These are phyloP conservation scores for Australoheros facetus DNA, from an alignment of 2,797 vertebrate species.

Conservation along the genomic window DNA sequence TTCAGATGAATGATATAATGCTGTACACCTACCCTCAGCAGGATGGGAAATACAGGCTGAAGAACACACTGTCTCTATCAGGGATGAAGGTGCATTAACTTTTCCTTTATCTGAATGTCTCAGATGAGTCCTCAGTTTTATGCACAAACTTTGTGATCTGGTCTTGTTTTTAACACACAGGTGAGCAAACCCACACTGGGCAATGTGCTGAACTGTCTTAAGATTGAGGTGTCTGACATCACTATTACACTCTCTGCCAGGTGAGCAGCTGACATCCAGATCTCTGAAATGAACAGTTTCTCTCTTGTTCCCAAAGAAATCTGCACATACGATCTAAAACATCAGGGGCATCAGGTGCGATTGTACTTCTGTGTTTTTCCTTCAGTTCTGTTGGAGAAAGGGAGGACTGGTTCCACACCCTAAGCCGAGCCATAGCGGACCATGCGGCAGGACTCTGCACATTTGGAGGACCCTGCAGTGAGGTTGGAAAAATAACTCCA, in stretches of 20 bases:
- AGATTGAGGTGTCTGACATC: conserved; percentile 89
- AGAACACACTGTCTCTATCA: conserved; percentile 88
- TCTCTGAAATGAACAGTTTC: neutral
- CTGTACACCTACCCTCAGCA: conserved; percentile 97
- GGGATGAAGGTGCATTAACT: conserved; percentile 89
- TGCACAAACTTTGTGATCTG: neutral
- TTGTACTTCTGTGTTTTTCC: conserved; percentile 20
- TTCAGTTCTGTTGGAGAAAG: conserved; percentile 92
- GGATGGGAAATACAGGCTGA: conserved; percentile 94
- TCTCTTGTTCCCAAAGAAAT: neutral
- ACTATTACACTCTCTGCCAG: conserved; percentile 93
- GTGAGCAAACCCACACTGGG: conserved; percentile 90
- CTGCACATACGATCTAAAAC: neutral
- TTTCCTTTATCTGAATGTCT: neutral
- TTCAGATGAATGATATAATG: conserved; percentile 95
- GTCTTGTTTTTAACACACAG: conserved; percentile 65
- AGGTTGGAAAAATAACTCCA: conserved; percentile 63
- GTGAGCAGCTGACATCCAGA: conserved; percentile 69
- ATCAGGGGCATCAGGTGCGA: neutral
- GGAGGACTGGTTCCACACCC: conserved; percentile 94
- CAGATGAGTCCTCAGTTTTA: neutral
- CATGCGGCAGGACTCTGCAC: conserved; percentile 83
- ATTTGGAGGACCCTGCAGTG: conserved; percentile 79
- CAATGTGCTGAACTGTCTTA: conserved; percentile 87
- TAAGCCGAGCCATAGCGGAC: conserved; percentile 87